These are phyloP conservation scores for Tenualosa ilisha DNA, from an alignment of 2,797 vertebrate genomes.

Conservation along the genomic window DNA sequence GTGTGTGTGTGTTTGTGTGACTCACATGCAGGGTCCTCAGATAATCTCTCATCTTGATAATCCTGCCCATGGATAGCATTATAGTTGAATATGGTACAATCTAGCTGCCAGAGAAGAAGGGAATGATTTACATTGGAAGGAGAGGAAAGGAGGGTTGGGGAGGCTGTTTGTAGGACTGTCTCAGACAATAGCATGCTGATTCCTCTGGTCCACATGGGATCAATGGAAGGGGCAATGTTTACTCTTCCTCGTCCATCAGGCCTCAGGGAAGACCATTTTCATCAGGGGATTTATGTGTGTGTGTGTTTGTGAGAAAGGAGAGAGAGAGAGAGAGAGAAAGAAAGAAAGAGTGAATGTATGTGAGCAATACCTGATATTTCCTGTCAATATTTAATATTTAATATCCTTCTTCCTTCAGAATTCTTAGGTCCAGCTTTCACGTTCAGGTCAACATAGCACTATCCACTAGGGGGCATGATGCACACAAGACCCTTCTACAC, in stretches of 20 bases:
- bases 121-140: not conserved
- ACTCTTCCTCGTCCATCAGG: conserved; percentile 45
- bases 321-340: not conserved
- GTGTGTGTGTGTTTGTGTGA: not conserved
- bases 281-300: not conserved
- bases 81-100: not conserved
- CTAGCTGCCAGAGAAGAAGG: not conserved
- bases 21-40: not conserved
- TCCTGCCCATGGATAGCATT: not conserved
- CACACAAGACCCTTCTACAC: not conserved
- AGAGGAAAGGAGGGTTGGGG: not conserved
- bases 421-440: not conserved
- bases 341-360: not conserved
- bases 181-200: conserved; percentile 52
- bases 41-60: not conserved
- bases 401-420: not conserved
- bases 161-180: conserved; percentile 44
- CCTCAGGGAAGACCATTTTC: conserved; percentile 47
- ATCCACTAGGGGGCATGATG: conserved; percentile 41
- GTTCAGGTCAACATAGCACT: not conserved
- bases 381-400: not conserved
- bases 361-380: not conserved
- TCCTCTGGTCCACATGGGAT: conserved; percentile 50
- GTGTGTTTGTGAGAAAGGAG: not conserved
- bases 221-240: conserved; percentile 41